phyloP scores from a whole-genome alignment of 2,888 invertebrate genomes.

The Slavum lentiscoides region DNA sequence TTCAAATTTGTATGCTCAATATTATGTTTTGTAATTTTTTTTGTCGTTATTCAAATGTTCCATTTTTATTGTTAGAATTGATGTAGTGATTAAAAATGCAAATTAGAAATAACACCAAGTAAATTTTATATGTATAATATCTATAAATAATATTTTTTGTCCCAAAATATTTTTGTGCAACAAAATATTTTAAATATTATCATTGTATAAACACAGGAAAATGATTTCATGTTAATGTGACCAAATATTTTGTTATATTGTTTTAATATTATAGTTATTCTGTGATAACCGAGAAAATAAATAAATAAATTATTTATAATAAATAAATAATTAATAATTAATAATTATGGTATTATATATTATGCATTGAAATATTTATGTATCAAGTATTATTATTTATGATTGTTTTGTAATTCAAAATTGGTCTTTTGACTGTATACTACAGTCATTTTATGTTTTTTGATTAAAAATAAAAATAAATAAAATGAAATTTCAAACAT shows the following conservation, averaged over 20 bases:
- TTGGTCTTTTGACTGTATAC: not conserved
- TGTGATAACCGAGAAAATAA: slow-evolving; percentile 28
- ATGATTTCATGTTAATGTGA: slow-evolving; percentile 7
- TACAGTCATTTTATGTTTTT: not conserved
- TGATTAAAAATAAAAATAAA: not conserved
- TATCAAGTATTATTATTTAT: slow-evolving; percentile 11
- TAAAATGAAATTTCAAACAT: too few species aligned
- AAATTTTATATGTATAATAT: not conserved
- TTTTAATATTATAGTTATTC: slow-evolving; percentile 40
- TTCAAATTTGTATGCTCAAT: slow-evolving; percentile 8
- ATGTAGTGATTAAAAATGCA: not conserved
- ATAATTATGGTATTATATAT: not conserved
- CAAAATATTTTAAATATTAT: slow-evolving; percentile 2
- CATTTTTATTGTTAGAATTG: not conserved
- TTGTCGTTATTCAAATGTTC: not conserved
- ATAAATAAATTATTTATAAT: not conserved
- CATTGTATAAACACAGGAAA: not conserved
- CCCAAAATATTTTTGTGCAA: not conserved
- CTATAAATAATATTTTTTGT: not conserved
- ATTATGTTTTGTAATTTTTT: slow-evolving; percentile 11
- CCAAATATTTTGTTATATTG: slow-evolving; percentile 35
- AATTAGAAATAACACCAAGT: not conserved
- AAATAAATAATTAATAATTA: too few species aligned
- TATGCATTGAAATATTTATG: slow-evolving; percentile 20
- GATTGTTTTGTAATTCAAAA: not conserved